These are phyloP conservation scores for Barbus barbus DNA, from an alignment of 2,113 vertebrate species.

Conservation along the genomic window DNA sequence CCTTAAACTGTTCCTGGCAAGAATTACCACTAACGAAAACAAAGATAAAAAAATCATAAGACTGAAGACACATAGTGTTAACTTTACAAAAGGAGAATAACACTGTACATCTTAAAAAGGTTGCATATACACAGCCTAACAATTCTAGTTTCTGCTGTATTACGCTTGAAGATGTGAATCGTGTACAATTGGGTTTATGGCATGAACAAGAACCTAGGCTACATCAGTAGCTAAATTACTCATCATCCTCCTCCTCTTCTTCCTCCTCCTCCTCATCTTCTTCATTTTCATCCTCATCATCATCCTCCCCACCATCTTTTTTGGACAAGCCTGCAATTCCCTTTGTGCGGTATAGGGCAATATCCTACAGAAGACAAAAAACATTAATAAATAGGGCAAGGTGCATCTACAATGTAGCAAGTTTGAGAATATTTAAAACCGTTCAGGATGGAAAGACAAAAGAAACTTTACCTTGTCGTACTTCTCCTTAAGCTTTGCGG, in stretches of 20 bases:
- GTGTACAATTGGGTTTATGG: conserved; percentile 88
- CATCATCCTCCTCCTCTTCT: conserved; percentile 87
- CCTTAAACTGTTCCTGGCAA: conserved; percentile 85
- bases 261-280: conserved; percentile 90
- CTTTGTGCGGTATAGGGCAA: conserved; percentile 92
- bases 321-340: conserved; percentile 85
- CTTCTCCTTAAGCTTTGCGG: conserved; percentile 96
- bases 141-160: conserved; percentile 76
- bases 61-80: conserved; percentile 90
- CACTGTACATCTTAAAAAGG: conserved; percentile 95
- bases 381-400: not conserved
- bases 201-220: conserved; percentile 88
- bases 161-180: conserved; percentile 88
- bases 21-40: conserved; percentile 81
- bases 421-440: not conserved
- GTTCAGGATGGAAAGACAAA: not conserved
- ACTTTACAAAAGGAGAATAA: conserved; percentile 90
- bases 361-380: conserved; percentile 78
- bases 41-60: conserved; percentile 65
- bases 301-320: conserved; percentile 82
- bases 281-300: conserved; percentile 87
- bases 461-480: conserved; percentile 88
- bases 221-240: conserved; percentile 77
- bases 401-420: not conserved
- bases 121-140: conserved; percentile 88